Evolutionary conservation across 2,113 vertebrate species (phyloP).

Genomic region (Melospiza georgiana): DNA sequence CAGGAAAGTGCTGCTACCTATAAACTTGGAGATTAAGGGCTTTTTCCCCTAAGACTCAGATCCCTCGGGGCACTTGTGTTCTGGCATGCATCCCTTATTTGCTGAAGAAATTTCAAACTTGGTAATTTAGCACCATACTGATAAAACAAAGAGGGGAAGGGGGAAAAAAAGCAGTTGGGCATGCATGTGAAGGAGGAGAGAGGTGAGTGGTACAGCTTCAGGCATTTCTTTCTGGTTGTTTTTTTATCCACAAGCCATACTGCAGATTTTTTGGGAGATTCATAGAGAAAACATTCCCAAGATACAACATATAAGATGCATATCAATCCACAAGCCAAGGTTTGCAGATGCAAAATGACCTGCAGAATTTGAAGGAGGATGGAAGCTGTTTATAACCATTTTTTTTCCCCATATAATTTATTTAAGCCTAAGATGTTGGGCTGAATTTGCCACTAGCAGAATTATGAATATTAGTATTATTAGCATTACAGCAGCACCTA

Average conservation of each 20-base stretch:
- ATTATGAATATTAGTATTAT: neutral
- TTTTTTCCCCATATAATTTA: conserved; percentile 31
- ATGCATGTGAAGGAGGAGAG: neutral
- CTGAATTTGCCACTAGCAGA: conserved; percentile 18
- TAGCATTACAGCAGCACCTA: conserved; percentile 30
- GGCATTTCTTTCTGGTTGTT: neutral
- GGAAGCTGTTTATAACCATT: neutral
- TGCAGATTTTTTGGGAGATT: conserved; percentile 34
- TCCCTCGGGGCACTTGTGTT: conserved; percentile 51
- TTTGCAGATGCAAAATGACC: conserved; percentile 44
- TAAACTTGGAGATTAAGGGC: conserved; percentile 67
- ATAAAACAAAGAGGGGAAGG: neutral
- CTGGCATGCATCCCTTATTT: conserved; percentile 66
- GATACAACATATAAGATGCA: neutral
- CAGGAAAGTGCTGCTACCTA: conserved; percentile 51
- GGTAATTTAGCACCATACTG: conserved; percentile 41
- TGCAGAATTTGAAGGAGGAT: neutral
- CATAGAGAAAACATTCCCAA: conserved; percentile 44
- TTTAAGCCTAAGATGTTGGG: conserved; percentile 3
- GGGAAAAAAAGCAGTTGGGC: neutral
- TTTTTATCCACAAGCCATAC: conserved; percentile 28
- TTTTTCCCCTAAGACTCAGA: conserved; percentile 40
- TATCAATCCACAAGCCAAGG: conserved; percentile 20
- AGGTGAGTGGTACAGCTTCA: conserved; percentile 3
- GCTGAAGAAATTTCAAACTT: conserved; percentile 61